phyloP scores from a whole-genome alignment of 64 coral and sea anemone genomes.

The Catalaphyllia jardinei region DNA sequence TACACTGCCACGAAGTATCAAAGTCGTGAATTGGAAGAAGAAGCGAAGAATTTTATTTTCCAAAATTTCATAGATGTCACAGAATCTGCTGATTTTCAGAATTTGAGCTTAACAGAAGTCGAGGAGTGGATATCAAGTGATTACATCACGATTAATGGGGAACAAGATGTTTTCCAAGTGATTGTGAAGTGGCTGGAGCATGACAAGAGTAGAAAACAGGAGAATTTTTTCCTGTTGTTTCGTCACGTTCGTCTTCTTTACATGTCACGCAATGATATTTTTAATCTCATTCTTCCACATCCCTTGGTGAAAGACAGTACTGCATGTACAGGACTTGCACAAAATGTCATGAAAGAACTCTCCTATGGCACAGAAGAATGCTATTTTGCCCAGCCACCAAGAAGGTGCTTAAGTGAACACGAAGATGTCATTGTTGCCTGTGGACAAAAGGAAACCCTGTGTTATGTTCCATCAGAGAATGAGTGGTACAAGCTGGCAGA shows the following conservation, averaged over 20 bases:
- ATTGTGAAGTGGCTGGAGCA: conserved; percentile 12
- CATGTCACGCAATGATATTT: conserved; percentile 21
- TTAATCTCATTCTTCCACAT: conserved; percentile 16
- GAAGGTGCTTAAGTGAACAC: conserved; percentile 24
- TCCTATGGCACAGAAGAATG: conserved; percentile 2
- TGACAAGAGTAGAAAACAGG: background rate
- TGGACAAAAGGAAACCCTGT: conserved; percentile 17
- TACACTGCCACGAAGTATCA: conserved; percentile 22
- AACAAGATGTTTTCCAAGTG: conserved; percentile 32
- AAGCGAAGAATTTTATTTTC: background rate
- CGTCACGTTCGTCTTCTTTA: conserved; percentile 9
- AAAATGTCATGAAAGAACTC: conserved; percentile 16
- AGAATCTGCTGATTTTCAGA: conserved; percentile 32
- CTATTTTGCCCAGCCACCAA: conserved; percentile 5
- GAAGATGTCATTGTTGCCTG: conserved; percentile 45
- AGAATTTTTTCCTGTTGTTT: conserved; percentile 12
- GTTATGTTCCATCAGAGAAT: conserved; percentile 37
- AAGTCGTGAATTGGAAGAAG: conserved; percentile 2
- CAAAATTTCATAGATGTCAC: conserved; percentile 20
- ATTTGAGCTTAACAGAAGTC: conserved; percentile 18
- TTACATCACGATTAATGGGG: background rate
- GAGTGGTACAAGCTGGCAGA: conserved; percentile 23
- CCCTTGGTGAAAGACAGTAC: background rate
- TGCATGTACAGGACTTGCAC: background rate
- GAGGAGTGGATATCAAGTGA: conserved; percentile 43